Evolutionary conservation across 2,113 vertebrate species (phyloP), one percentile per base, ranked within the genome.

Genomic region (Odobenus rosmarus): DNA sequence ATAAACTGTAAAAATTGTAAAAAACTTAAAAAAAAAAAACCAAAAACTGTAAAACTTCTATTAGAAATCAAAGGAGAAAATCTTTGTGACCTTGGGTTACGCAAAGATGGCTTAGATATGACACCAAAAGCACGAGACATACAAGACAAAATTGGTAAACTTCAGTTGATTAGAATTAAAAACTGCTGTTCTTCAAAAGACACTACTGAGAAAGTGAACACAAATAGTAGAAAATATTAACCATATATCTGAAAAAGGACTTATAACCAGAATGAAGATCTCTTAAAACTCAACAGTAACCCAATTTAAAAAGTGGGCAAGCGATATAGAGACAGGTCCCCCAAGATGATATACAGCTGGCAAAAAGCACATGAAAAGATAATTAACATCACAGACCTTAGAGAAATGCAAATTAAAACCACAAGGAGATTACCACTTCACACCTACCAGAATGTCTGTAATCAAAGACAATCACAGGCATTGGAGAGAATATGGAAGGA

Each of bases 381-480:
- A 55, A 72, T 79, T 69, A 49, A 55, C 13, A 53, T 23, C 18
- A 82, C 3, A 93, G 51, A 92, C 7, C 33, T 12, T 33, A 84
- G 0, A 90, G 26, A 92, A 96, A 88, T 24, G 49, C 16, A 76
- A 97, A 89, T 55, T 59, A 94, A 97, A 95, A 92, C 64, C 53
- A 69, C 49, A 92, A 57, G 67, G 67, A 36, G 33, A 42, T 88
- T 72, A 85, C 26, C 51, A 90, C 51, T 82, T 82, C 59, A 67
- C 31, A 93, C 10, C 28, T 24, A 67, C 12, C 24, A 76, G 28
- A 89, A 64, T 14, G 13, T 81, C 92, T 42, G 33, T 9, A 39
- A 67, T 23, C 8, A 84, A 21, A 84, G 39, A 49, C 14, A 51
- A 3, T 23, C 72, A 93, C 33, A 86, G 16, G 39, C 74, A 92